A percentile compares a stretch with the other conserved stretches of the same genome.
Evolutionary conservation across 2,888 invertebrate species (phyloP).

Genomic region (Epinotia nisella): DNA sequence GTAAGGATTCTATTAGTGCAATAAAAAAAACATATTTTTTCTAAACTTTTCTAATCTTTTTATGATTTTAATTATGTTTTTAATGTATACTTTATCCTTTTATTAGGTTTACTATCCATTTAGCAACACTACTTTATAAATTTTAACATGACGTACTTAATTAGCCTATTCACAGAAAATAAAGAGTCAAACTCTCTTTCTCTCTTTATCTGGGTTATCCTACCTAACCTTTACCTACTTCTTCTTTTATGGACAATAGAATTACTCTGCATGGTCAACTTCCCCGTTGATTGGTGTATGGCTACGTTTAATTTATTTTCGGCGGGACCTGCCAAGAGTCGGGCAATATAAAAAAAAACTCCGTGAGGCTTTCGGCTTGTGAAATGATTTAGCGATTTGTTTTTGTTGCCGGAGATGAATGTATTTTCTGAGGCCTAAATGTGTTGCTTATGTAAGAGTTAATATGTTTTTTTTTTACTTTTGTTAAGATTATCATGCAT

Average conservation of each 20-base stretch:
- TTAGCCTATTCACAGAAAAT: too few relatives aligned
- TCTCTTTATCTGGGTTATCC: constrained; percentile 4
- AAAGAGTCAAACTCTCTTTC: background rate
- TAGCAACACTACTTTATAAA: too few relatives aligned
- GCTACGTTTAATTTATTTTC: constrained; percentile 40
- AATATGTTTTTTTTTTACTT: constrained; percentile 13
- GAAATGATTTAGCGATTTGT: constrained; percentile 43
- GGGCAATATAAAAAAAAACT: constrained; percentile 38
- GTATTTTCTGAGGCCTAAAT: constrained; percentile 19
- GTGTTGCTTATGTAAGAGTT: background rate
- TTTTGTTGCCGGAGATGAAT: constrained; percentile 38
- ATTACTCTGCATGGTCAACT: constrained; percentile 14
- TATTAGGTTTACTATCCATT: too few relatives aligned
- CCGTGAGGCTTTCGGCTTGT: constrained; percentile 30
- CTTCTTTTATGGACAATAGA: background rate
- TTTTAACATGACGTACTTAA: too few relatives aligned
- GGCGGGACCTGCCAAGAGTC: constrained; percentile 40
- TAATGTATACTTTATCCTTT: too few relatives aligned
- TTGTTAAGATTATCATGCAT: background rate
- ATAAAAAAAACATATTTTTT: too few relatives aligned
- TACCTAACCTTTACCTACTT: constrained; percentile 7
- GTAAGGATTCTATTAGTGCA: too few relatives aligned
- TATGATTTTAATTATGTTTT: too few relatives aligned
- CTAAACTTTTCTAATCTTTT: too few relatives aligned
- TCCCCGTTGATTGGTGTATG: constrained; percentile 25